Evolutionary conservation across 2,797 vertebrate genomes (phyloP).

Genomic region (Phrynocephalus vlangalii): DNA sequence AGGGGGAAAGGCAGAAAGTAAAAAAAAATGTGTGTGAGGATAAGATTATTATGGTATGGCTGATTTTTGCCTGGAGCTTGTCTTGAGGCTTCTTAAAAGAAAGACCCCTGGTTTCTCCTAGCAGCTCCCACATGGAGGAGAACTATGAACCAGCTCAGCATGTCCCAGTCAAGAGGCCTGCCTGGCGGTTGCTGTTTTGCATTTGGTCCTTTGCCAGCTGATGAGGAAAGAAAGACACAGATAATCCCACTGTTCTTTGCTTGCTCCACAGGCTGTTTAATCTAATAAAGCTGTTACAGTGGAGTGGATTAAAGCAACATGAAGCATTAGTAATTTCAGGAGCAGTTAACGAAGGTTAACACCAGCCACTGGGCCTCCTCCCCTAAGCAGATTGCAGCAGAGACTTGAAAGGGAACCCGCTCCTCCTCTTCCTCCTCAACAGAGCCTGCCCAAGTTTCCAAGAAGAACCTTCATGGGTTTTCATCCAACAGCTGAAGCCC

Average conservation of each 20-base stretch:
- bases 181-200: slow-evolving; percentile 78
- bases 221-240: slow-evolving; percentile 71
- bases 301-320: slow-evolving; percentile 79
- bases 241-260: slow-evolving; percentile 79
- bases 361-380: slow-evolving; percentile 59
- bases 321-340: slow-evolving; percentile 76
- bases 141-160: too few species aligned
- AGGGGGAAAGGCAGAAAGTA: neutral
- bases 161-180: slow-evolving; percentile 76
- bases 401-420: slow-evolving; percentile 67
- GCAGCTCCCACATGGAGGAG: neutral
- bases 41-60: slow-evolving; percentile 61
- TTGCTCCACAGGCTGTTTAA: slow-evolving; percentile 75
- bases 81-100: slow-evolving; percentile 73
- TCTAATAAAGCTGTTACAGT: slow-evolving; percentile 78
- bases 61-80: slow-evolving; percentile 70
- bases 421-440: slow-evolving; percentile 42
- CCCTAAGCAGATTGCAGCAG: slow-evolving; percentile 68
- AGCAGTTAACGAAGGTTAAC: slow-evolving; percentile 77
- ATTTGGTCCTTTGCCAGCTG: slow-evolving; percentile 78
- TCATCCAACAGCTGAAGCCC: slow-evolving; percentile 58
- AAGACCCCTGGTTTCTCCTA: slow-evolving; percentile 56
- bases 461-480: slow-evolving; percentile 62
- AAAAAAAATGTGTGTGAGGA: slow-evolving; percentile 50
- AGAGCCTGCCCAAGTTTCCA: slow-evolving; percentile 66